Conservation (phyloP, 1,140 invertebrate genomes). For the Drosophila neocordata region DNA sequence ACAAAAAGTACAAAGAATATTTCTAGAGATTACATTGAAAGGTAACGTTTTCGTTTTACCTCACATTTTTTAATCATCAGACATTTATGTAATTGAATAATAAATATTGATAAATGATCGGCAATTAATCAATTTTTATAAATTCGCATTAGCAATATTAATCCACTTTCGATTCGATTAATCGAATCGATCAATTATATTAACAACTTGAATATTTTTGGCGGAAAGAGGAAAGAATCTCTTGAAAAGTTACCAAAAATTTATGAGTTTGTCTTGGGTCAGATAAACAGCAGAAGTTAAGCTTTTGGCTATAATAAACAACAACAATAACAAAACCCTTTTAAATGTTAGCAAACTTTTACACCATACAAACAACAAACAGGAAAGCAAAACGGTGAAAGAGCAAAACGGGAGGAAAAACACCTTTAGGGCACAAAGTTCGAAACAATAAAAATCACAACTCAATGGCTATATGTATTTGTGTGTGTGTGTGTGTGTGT, state of each 20-base stretch:
- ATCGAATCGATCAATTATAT: conserved; percentile 16
- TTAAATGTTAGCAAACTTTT: conserved; percentile 42
- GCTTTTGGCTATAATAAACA: conserved; percentile 34
- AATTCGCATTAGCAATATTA: neutral
- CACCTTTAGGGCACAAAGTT: conserved; percentile 38
- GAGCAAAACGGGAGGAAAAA: conserved; percentile 29
- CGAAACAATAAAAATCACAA: conserved; percentile 50
- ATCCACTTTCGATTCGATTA: neutral
- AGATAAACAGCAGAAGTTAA: conserved; percentile 61
- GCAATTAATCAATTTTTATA: conserved; percentile 29
- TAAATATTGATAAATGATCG: conserved; percentile 39
- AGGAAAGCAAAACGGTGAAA: neutral
- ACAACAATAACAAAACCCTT: conserved; percentile 33
- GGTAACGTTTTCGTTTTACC: neutral
- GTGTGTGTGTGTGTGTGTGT: neutral
- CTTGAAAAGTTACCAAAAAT: conserved; percentile 36
- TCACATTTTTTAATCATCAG: neutral
- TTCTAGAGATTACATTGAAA: no score
- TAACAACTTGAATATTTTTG: conserved; percentile 6
- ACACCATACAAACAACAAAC: conserved; percentile 2
- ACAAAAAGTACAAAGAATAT: no score
- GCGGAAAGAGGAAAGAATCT: no score
- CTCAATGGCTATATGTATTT: conserved; percentile 27
- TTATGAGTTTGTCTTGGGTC: conserved; percentile 60
- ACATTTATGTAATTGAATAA: conserved; percentile 11